Evolutionary conservation across 2,888 invertebrate species (phyloP), one percentile per base, ranked within the genome.

Genomic region (Erebia epiphron): DNA sequence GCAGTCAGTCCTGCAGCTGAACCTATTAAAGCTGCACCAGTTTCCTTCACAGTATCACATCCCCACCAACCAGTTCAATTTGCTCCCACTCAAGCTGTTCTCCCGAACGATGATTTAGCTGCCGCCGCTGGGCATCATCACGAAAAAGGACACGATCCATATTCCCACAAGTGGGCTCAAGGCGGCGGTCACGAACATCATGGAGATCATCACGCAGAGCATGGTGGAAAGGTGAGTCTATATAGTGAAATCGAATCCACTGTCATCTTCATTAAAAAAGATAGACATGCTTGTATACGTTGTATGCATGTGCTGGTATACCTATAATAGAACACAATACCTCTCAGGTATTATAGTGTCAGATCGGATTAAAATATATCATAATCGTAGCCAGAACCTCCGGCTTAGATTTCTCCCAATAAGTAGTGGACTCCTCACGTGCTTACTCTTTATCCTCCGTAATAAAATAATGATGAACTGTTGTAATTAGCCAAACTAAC

Each of bases 111-210:
- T 0, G 80, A 81, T 64, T 74, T 79, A 67, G 26, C 74, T 21
- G 69, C 75, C 10, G 78, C 80, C 8, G 80, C 79, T 21, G 78
- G 75, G 0, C 76, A 77, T 63, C 76, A 79, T 52, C 84, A 89
- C 73, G 82, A 85, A 35, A 80, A 88, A n/a, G 57, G 57, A 0
- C 84, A 86, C 52, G 84, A 86, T 73, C 83, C 82, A 2, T 86
- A 89, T 68, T 83, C 82, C 2, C 85, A 86, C 43, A 86, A 86
- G 4, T 84, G 89, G 61, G 82, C 89, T 60, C 88, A 91, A 2
- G 95, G 94, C 0, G 95, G 94, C 0, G 95, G 95, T 0, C 91
- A 94, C 54, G 87, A 91, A 16, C 90, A 94, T 21, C 94, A 95
- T 60, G 89, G 86, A 0, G 91, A 93, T 18, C 94, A 95, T 75